A percentile compares a stretch with the other conserved stretches of the same genome.
phyloP scores from a whole-genome alignment of 1,140 invertebrate species.

The Subanguina moxae region DNA sequence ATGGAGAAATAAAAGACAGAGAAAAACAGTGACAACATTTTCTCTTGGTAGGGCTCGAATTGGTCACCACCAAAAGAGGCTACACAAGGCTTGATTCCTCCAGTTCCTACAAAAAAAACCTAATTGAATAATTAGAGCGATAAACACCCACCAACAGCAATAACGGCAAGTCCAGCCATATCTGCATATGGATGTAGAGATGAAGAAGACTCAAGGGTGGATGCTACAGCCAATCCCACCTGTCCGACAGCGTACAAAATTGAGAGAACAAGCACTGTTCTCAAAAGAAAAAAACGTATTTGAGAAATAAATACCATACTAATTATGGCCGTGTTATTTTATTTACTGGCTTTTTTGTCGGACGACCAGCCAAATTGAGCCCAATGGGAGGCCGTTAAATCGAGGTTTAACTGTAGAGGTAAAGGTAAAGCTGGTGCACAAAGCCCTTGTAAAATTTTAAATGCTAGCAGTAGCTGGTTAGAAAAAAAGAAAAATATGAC shows the following conservation, averaged over 20 bases:
- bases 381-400: no score
- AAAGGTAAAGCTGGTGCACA: no score
- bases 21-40: conserved; percentile 70
- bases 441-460: no score
- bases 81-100: conserved; percentile 94
- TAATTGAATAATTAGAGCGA: background rate
- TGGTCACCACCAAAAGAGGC: conserved; percentile 94
- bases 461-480: no score
- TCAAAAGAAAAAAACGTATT: conserved; percentile 57
- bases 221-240: conserved; percentile 71
- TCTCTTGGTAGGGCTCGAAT: conserved; percentile 70
- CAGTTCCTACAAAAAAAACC: conserved; percentile 57
- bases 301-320: background rate
- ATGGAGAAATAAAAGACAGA: conserved; percentile 90
- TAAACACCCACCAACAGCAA: background rate
- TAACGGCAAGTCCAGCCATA: background rate
- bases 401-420: no score
- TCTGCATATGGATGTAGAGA: conserved; percentile 3
- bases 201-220: conserved; percentile 62
- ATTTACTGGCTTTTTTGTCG: no score
- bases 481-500: no score
- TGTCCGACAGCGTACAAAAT: conserved; percentile 81
- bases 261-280: conserved; percentile 49
- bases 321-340: no score
- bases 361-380: no score